These are phyloP conservation scores for Brachylomia viminalis DNA, from an alignment of 2,888 invertebrate genomes.

Conservation along the genomic window DNA sequence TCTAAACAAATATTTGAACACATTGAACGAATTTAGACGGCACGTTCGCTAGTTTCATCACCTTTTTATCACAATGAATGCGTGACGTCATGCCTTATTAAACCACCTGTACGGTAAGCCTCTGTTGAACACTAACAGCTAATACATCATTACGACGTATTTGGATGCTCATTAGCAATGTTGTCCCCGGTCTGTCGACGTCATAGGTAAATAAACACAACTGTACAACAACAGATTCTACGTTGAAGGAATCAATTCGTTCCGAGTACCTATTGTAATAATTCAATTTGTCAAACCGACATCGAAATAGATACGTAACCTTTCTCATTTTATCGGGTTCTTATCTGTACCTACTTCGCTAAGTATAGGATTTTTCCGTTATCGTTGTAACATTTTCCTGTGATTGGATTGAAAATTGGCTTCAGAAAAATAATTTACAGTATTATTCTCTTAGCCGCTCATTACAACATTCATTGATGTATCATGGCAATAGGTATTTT, in stretches of 20 bases:
- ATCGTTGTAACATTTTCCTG: conserved; percentile 33
- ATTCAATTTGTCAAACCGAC: conserved; percentile 44
- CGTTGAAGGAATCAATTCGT: conserved; percentile 26
- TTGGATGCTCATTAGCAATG: conserved; percentile 27
- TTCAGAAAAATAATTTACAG: conserved; percentile 4
- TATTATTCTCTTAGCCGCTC: neutral
- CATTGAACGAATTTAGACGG: conserved; percentile 7
- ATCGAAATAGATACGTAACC: conserved; percentile 41
- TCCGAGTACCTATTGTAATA: conserved; percentile 29
- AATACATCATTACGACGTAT: conserved; percentile 31
- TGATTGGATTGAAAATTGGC: neutral
- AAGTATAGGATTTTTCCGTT: conserved; percentile 37
- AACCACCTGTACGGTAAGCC: conserved; percentile 3
- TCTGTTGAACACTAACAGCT: conserved; percentile 10
- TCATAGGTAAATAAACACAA: conserved; percentile 4
- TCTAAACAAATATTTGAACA: conserved; percentile 28
- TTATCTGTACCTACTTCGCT: conserved; percentile 17
- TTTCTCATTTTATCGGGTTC: conserved; percentile 38
- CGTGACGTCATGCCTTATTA: conserved; percentile 28
- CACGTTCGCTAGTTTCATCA: conserved; percentile 36
- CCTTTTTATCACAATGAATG: conserved; percentile 16
- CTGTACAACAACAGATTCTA: neutral
- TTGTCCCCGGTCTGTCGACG: neutral
- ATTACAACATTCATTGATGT: neutral
- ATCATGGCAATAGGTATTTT: neutral